These are phyloP conservation scores for Pegoplata infirma DNA, from an alignment of 2,888 invertebrate genomes.

Conservation along the genomic window DNA sequence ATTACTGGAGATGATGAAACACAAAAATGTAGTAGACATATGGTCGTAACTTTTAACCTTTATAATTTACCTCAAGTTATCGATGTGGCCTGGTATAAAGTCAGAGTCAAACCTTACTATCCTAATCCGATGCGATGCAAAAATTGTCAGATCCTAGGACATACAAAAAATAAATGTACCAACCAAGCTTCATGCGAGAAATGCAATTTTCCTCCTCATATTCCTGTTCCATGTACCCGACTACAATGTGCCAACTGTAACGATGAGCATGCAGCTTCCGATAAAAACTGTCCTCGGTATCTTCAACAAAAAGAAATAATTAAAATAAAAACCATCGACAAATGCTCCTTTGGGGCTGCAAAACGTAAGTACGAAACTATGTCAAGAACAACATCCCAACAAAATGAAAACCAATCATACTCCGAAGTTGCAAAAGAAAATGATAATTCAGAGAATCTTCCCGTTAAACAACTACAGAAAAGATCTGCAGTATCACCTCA, in stretches of 20 bases:
- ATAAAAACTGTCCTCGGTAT: slow-evolving; percentile 4
- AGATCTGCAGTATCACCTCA: not conserved
- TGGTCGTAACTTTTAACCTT: slow-evolving; percentile 4
- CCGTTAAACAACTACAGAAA: not conserved
- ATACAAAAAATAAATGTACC: slow-evolving; percentile 31
- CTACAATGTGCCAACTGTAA: slow-evolving; percentile 11
- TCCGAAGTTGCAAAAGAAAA: not conserved
- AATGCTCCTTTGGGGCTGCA: slow-evolving; percentile 3
- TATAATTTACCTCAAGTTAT: not conserved
- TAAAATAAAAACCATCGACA: not conserved
- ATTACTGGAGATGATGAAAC: too few relatives aligned
- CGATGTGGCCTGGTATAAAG: not conserved
- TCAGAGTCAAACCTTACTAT: not conserved
- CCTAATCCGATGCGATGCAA: slow-evolving; percentile 36
- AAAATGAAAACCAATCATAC: not conserved
- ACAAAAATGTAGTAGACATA: not conserved
- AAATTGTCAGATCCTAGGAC: slow-evolving; percentile 27
- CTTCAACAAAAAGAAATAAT: slow-evolving; percentile 12
- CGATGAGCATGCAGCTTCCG: too few relatives aligned
- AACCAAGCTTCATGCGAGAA: too few relatives aligned
- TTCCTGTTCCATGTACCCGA: not conserved
- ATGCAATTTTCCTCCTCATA: not conserved
- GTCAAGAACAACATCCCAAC: not conserved
- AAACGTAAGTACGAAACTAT: slow-evolving; percentile 11
- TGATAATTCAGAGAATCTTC: not conserved